A percentile compares a stretch with the other conserved stretches of the same genome.
phyloP scores from a whole-genome alignment of 1,140 invertebrate species.

The Drosophila bocqueti region DNA sequence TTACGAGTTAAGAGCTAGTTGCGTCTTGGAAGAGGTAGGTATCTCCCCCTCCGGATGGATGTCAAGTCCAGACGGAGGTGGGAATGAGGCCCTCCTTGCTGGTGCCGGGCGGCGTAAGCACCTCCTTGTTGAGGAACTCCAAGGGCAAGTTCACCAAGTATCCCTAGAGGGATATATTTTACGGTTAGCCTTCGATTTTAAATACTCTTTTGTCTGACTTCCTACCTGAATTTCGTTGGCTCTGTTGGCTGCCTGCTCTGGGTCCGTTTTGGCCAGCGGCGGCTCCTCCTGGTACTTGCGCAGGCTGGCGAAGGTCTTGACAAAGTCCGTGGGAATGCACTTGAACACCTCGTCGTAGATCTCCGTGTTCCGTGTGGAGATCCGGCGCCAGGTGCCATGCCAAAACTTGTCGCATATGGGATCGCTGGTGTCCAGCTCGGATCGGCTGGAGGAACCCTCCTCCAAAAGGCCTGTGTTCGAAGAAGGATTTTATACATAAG shows the following conservation, averaged over 20 bases:
- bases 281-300: conserved; percentile 89
- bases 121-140: conserved; percentile 93
- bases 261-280: conserved; percentile 89
- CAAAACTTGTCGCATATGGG: conserved; percentile 92
- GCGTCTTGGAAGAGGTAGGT: conserved; percentile 88
- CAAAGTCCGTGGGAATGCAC: conserved; percentile 93
- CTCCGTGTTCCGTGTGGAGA: conserved; percentile 92
- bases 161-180: conserved; percentile 86
- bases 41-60: conserved; percentile 75
- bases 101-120: conserved; percentile 90
- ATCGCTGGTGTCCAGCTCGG: conserved; percentile 89
- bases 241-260: conserved; percentile 89
- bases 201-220: conserved; percentile 5
- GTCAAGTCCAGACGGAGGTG: conserved; percentile 88
- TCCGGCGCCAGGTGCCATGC: conserved; percentile 91
- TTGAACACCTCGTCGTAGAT: conserved; percentile 95
- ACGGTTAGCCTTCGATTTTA: not conserved
- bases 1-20: conserved; percentile 30
- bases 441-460: conserved; percentile 84
- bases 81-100: conserved; percentile 94
- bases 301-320: conserved; percentile 90
- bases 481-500: conserved; percentile 35
- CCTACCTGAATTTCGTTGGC: conserved; percentile 89
- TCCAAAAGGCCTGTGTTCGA: conserved; percentile 85
- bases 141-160: conserved; percentile 94